phyloP scores from a whole-genome alignment of 2,113 vertebrate genomes.

The Terrapene triunguis region DNA sequence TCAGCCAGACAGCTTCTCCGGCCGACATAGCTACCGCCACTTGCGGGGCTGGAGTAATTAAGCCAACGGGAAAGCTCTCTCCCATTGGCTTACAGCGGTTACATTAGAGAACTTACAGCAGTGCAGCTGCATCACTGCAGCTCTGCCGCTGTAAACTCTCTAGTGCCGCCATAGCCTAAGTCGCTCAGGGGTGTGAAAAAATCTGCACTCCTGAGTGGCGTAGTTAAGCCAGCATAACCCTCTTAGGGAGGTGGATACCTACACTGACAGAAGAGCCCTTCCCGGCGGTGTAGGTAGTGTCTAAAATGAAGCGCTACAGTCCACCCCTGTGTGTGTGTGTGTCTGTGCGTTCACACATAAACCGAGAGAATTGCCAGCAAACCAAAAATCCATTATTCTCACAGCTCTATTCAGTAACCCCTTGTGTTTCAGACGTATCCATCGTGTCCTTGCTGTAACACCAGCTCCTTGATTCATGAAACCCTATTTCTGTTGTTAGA shows the following conservation, averaged over 20 bases:
- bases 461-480: not conserved
- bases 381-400: not conserved
- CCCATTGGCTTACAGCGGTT: too few relatives aligned
- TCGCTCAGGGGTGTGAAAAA: too few relatives aligned
- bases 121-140: too few relatives aligned
- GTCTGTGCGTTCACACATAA: not conserved
- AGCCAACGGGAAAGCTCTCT: too few relatives aligned
- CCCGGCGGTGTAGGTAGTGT: not conserved
- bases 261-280: not conserved
- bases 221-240: too few relatives aligned
- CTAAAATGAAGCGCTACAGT: not conserved
- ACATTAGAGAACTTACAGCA: too few relatives aligned
- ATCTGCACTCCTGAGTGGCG: too few relatives aligned
- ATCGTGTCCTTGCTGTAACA: not conserved
- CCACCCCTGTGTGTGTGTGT: not conserved
- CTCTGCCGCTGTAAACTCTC: too few relatives aligned
- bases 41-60: too few relatives aligned
- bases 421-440: not conserved
- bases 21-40: too few relatives aligned
- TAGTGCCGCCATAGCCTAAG: too few relatives aligned
- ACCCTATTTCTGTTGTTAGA: not conserved
- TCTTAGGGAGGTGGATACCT: not conserved
- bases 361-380: not conserved
- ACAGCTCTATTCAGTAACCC: not conserved
- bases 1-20: too few relatives aligned